A percentile compares a stretch with the other conserved stretches of the same genome.
Conservation (phyloP, 2,113 vertebrate species). For the Fregetta grallaria region DNA sequence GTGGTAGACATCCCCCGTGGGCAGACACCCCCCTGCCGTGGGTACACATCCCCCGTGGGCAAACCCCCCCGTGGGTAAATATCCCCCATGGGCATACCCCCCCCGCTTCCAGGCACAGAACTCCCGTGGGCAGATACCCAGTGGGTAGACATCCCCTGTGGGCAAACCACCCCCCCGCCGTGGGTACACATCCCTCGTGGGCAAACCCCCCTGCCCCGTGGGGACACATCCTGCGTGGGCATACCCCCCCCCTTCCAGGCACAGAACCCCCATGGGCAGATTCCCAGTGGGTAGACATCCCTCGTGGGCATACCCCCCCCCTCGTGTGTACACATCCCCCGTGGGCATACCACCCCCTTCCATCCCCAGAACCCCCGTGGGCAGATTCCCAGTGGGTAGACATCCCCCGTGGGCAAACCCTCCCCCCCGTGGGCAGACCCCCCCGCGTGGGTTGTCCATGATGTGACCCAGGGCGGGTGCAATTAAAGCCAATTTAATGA, state of each 20-base stretch:
- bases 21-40: not conserved
- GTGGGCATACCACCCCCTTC: not conserved
- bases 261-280: too few species aligned
- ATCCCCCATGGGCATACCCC: not conserved
- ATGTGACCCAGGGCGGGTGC: conserved; percentile 67
- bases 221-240: not conserved
- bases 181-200: not conserved
- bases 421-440: too few species aligned
- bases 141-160: too few species aligned
- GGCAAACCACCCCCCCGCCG: too few species aligned
- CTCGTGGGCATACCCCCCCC: not conserved
- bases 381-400: not conserved
- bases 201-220: not conserved
- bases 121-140: not conserved
- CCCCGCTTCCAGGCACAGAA: not conserved
- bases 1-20: too few species aligned
- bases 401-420: not conserved
- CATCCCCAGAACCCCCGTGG: not conserved
- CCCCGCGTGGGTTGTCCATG: conserved; percentile 7
- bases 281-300: too few species aligned
- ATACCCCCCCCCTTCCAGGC: too few species aligned
- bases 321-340: not conserved
- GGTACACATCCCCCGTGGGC: too few species aligned
- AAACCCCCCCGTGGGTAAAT: too few species aligned
- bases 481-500: conserved; percentile 67